Base-by-base conservation (phyloP, 2,888 invertebrate species). In the Hirtodrosophila trivittata region DNA sequence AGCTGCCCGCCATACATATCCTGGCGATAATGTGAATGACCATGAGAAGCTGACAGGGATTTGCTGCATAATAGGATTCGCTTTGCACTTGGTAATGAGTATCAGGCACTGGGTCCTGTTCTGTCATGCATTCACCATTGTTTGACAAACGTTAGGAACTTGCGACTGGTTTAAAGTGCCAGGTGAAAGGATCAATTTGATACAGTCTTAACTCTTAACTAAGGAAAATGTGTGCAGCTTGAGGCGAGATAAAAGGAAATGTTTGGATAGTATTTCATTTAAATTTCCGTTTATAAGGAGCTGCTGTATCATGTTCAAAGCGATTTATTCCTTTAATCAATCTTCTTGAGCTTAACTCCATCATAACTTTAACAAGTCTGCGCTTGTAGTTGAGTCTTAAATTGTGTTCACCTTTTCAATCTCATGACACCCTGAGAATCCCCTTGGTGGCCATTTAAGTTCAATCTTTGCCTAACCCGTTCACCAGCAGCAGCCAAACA, bases 91-190 rank as follows among this genome's bases (percentile, higher is more conserved):
- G 56, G 33, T n/a, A 41, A 41, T 39, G 35, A n/a, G n/a, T 14
- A 35, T 41, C 28, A 37, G 18, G 18, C 12, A 35, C 42, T n/a
- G 37, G 32, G 13, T 54, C 28, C 33, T 47, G 64, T 49, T 46
- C 56, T 59, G 45, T 67, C 70, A 70, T 39, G 70, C 70, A 21
- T 71, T 67, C 51, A 21, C 67, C 56, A 71, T 71, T 67, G 67
- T 71, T 52, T 49, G 49, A 1, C 14, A 7, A 7, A 30, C n/a
- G 33, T 47, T 35, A 39, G 18, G 54, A 38, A 55, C n/a, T 35
- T 50, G 25, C n/a, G 21, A 43, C 9, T 49, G 49, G 43, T 47
- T 66, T 39, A 47, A 50, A 45, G 21, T 57, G 47, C 8, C 55
- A 56, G 46, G 49, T 60, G 52, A 54, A 41, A 26, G 18, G 5